Evolutionary conservation across 2,797 vertebrate genomes (phyloP).

Genomic region (Macrochelys suwanniensis): DNA sequence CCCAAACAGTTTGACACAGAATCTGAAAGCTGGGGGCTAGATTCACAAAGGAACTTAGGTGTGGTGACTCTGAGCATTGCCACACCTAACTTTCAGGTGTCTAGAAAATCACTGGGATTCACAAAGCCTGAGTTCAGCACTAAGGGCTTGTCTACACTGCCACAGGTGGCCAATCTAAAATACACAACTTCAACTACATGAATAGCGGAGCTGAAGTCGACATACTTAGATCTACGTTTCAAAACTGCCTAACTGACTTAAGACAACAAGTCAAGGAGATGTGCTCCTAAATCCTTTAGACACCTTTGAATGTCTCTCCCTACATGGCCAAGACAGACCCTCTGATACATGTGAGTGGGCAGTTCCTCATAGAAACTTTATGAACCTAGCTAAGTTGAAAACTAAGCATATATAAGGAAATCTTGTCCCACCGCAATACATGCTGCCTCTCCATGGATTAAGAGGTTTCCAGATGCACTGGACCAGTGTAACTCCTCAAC

Average conservation of each 20-base stretch:
- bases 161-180: rapidly evolving
- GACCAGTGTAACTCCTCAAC: background rate
- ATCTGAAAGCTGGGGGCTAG: background rate
- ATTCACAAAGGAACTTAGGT: background rate
- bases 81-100: background rate
- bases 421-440: background rate
- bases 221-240: background rate
- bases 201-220: too few relatives aligned
- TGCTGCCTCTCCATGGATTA: background rate
- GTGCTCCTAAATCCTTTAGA: background rate
- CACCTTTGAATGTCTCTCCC: background rate
- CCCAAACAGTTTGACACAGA: background rate
- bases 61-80: background rate
- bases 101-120: background rate
- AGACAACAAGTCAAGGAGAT: background rate
- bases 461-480: background rate
- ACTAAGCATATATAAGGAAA: background rate
- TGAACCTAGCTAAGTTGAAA: background rate
- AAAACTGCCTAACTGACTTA: background rate
- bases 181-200: too few relatives aligned
- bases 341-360: background rate
- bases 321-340: background rate
- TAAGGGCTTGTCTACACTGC: too few relatives aligned
- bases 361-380: background rate
- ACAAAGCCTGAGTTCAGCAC: background rate